phyloP scores from a whole-genome alignment of 2,113 vertebrate genomes.

The Anhinga rufa region DNA sequence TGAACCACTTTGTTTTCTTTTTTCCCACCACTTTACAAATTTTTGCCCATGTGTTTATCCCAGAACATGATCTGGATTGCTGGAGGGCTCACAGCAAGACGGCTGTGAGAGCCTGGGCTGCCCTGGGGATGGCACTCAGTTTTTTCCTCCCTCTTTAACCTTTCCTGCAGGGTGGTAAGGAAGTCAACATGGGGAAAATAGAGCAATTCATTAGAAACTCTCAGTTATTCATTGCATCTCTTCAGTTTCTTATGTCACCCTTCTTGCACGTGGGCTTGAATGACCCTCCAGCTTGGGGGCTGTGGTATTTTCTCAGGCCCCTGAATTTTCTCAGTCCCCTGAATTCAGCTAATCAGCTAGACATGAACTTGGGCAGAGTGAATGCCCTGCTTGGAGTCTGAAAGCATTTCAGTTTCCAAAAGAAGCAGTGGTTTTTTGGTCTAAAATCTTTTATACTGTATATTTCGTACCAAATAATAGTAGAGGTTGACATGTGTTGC shows the following conservation, averaged over 20 bases:
- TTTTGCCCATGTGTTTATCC: rapidly evolving
- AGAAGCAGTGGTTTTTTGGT: not conserved
- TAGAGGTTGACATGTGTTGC: not conserved
- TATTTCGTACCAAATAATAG: not conserved
- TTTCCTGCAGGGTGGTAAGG: not conserved
- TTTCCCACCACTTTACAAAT: not conserved
- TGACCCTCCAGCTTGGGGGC: not conserved
- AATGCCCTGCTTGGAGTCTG: not conserved
- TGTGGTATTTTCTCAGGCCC: not conserved
- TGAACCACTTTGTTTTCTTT: not conserved
- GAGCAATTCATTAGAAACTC: not conserved
- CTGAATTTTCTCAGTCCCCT: too few species aligned
- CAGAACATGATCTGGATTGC: not conserved
- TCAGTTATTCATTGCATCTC: not conserved
- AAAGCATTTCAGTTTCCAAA: not conserved
- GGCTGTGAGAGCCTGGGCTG: not conserved
- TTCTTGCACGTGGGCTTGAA: not conserved
- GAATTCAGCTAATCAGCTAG: not conserved
- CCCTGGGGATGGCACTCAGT: not conserved
- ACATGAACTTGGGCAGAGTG: rapidly evolving
- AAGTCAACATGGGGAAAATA: not conserved
- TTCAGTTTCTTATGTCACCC: not conserved
- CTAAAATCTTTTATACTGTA: not conserved
- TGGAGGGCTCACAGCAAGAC: not conserved
- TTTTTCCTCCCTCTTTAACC: not conserved